Percentiles rank a stretch among this genome's conserved stretches.
Evolutionary conservation across 2,113 vertebrate genomes (phyloP).

Genomic region (Puntigrus tetrazona): DNA sequence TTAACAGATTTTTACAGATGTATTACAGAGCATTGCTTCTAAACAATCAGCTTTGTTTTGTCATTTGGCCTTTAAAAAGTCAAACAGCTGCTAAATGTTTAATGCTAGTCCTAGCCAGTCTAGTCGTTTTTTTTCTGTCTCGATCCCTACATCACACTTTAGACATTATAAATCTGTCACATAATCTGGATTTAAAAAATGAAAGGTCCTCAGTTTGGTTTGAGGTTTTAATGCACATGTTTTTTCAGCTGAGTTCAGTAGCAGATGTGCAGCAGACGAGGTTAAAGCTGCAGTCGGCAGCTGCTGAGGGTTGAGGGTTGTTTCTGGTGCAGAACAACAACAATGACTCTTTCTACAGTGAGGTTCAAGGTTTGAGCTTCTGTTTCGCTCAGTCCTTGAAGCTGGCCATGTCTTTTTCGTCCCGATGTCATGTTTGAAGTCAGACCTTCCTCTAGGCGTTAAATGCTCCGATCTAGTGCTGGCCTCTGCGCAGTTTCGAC

Average conservation of each 20-base stretch:
- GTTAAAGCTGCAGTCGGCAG: conserved; percentile 26
- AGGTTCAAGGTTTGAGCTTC: conserved; percentile 22
- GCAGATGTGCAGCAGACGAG: conserved; percentile 7
- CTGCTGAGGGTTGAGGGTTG: conserved; percentile 25
- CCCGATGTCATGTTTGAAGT: conserved; percentile 17
- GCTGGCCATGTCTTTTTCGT: neutral
- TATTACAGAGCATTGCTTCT: neutral
- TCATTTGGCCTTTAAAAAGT: neutral
- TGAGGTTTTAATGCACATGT: neutral
- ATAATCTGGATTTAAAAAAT: neutral
- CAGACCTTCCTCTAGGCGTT: conserved; percentile 27
- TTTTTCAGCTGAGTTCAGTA: conserved; percentile 31
- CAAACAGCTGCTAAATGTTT: neutral
- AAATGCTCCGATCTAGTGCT: neutral
- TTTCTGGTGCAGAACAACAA: conserved; percentile 22
- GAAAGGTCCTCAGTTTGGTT: neutral
- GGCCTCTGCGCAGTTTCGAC: neutral
- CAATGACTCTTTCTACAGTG: neutral
- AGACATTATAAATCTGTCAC: neutral
- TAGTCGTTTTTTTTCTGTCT: neutral
- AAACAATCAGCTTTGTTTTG: neutral
- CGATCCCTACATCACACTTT: neutral
- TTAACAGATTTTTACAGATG: neutral
- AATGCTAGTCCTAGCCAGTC: neutral
- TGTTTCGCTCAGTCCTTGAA: conserved; percentile 26